Base-by-base conservation (phyloP, 2,888 invertebrate genomes). In the Chironomus riparius region DNA sequence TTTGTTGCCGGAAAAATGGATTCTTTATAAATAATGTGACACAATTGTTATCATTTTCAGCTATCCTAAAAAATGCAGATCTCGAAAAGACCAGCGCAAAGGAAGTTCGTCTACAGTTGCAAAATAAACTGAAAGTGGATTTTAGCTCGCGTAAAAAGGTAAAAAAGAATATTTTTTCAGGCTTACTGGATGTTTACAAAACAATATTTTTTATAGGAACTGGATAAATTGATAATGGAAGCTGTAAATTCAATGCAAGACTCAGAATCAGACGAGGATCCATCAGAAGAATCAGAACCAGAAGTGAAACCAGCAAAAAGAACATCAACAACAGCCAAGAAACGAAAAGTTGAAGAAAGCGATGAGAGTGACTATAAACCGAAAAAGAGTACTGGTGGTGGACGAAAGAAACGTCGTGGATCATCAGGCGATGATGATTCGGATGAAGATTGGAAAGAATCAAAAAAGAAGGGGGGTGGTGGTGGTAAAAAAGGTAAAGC, bases 1-100 rank as follows among this genome's bases (percentile, higher is more conserved):
- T 24, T 65, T 65, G 22, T 21, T 22, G 22, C 22, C 22, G 22
- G 21, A 65, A 65, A 56, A 56, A 38, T 56, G 56, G 56, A 56
- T 15, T 56, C 15, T 15, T 56, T 13, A 6, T 6, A 56, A 65
- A 22, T 24, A 24, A 65, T 65, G 69, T 28, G n/a, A 28, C 38
- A 38, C 38, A 18, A 47, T 28, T 15, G 13, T 78, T 56, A 15
- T 56, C 18, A 56, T 18, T 81, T 85, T 4, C 83, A 95, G 95
- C 89, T 76, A 94, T 97, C 81, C 87, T 97, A 28, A 91, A 94
- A 85, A 91, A 91, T 83, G 94, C 95, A 7, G 93, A 97, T 82
- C 87, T 97, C 22, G 88, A 91, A 7, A 89, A 90, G 75, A 91
- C 93, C 78, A 93, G 97, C 3, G 91, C 94, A 6, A 97, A 96